phyloP scores from a whole-genome alignment of 2,888 invertebrate genomes.

The Tachina lurida region DNA sequence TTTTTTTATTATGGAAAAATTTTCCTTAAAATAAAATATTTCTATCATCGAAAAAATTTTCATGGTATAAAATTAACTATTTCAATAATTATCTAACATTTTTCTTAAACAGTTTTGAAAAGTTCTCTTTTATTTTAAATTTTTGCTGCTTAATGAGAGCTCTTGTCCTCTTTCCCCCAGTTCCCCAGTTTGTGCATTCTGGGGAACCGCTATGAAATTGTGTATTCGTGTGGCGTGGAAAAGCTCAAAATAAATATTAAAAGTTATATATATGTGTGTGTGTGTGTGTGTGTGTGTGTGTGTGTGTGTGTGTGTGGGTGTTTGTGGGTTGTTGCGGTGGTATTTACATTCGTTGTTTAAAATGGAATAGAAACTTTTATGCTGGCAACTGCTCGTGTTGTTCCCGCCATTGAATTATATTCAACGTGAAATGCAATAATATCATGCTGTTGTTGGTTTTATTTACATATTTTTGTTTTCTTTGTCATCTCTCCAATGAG shows the following conservation, averaged over 20 bases:
- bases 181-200: background rate
- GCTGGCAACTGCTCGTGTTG: constrained; percentile 38
- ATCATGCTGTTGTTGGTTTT: background rate
- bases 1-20: too few species aligned
- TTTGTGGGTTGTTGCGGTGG: constrained; percentile 46
- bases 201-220: constrained; percentile 12
- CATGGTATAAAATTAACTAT: too few species aligned
- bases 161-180: background rate
- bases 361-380: constrained; percentile 42
- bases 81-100: too few species aligned
- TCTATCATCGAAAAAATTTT: too few species aligned
- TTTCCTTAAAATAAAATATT: too few species aligned
- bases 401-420: constrained; percentile 15
- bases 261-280: too few species aligned
- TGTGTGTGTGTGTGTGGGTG: background rate
- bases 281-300: too few species aligned
- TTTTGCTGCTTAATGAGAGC: background rate
- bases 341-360: constrained; percentile 10
- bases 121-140: too few species aligned
- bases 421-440: constrained; percentile 29
- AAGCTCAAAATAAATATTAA: constrained; percentile 26
- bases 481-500: constrained; percentile 44
- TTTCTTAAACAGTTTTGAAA: too few species aligned
- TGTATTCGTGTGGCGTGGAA: background rate
- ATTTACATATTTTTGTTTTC: constrained; percentile 3